These are phyloP conservation scores for Leptopilina boulardi DNA, from an alignment of 1,140 invertebrate species.

Conservation along the genomic window DNA sequence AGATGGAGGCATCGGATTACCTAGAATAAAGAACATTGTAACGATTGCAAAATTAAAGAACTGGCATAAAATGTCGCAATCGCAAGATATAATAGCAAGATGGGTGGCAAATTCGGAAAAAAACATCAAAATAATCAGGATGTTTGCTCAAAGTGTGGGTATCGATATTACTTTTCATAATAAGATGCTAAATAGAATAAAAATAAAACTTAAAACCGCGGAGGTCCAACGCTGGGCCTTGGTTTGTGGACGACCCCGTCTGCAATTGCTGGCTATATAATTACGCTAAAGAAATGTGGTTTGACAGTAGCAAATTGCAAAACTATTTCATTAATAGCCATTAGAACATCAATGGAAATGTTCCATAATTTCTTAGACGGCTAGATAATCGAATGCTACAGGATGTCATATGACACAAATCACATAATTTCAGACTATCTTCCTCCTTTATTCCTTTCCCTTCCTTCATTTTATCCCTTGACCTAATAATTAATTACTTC, in stretches of 20 bases:
- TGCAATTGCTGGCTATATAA: not conserved
- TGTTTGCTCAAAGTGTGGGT: too few species aligned
- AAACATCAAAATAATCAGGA: too few species aligned
- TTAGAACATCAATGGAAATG: too few species aligned
- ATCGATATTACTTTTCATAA: too few species aligned
- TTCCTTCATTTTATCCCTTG: too few species aligned
- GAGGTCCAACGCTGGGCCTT: not conserved
- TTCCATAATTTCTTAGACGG: too few species aligned
- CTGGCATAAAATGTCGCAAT: not conserved
- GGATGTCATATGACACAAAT: too few species aligned
- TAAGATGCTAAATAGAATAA: not conserved
- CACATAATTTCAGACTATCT: too few species aligned
- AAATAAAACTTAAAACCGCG: not conserved
- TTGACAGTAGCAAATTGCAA: constrained; percentile 23
- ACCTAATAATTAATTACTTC: too few species aligned
- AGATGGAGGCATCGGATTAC: not conserved
- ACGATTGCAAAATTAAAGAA: not conserved
- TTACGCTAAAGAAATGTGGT: not conserved
- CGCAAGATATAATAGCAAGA: not conserved
- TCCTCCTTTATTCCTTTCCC: too few species aligned
- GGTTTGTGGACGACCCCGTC: not conserved
- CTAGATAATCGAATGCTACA: too few species aligned
- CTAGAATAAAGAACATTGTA: not conserved
- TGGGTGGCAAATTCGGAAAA: too few species aligned
- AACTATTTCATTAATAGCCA: not conserved